A percentile compares a stretch with the other conserved stretches of the same genome.
Evolutionary conservation across 2,113 vertebrate species (phyloP).

Genomic region (Burhinus bistriatus): DNA sequence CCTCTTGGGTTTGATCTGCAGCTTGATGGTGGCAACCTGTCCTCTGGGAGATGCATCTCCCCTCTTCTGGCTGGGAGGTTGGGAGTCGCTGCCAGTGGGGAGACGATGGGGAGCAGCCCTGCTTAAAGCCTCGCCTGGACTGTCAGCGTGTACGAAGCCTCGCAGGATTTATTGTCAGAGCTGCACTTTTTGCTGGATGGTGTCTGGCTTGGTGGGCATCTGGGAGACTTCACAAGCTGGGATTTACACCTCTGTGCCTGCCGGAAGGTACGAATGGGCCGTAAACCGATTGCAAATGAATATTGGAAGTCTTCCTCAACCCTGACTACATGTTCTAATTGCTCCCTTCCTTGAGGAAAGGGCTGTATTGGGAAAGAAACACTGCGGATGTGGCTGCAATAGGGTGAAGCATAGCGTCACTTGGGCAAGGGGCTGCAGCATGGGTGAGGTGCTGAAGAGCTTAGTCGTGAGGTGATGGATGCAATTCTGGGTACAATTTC

Average conservation of each 20-base stretch:
- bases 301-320: neutral
- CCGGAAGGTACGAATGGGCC: neutral
- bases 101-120: neutral
- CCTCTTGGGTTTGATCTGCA: accelerated
- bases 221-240: neutral
- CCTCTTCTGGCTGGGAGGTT: neutral
- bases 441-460: neutral
- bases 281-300: neutral
- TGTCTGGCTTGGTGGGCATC: neutral
- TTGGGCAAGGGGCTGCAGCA: neutral
- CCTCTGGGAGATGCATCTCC: neutral
- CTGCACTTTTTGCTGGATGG: accelerated
- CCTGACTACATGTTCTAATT: neutral
- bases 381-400: neutral
- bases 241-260: neutral
- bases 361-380: neutral
- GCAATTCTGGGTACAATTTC: neutral
- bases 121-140: neutral
- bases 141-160: accelerated
- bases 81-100: neutral
- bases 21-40: too few relatives aligned
- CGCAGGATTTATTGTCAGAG: neutral
- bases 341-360: neutral
- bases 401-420: neutral
- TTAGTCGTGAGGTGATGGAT: neutral